Percentiles rank a stretch among this genome's conserved stretches.
phyloP scores from a whole-genome alignment of 2,797 vertebrate genomes.

The Choloepus didactylus region DNA sequence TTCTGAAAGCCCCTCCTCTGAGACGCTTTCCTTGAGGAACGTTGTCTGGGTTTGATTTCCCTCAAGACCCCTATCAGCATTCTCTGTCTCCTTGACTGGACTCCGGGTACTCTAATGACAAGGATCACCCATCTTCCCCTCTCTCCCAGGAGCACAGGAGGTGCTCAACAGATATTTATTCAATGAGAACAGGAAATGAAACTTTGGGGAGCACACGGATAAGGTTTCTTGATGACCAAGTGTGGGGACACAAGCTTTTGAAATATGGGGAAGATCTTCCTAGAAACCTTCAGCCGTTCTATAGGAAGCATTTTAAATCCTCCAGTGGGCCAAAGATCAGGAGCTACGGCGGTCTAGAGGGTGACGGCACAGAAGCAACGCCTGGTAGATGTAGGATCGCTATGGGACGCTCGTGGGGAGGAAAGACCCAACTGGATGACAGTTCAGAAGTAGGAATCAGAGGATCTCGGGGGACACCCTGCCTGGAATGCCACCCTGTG shows the following conservation, averaged over 20 bases:
- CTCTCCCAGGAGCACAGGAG: background rate
- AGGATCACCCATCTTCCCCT: fast-evolving
- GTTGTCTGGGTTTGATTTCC: background rate
- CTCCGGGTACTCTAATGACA: background rate
- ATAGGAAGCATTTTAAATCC: background rate
- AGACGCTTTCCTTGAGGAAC: background rate
- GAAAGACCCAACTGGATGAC: background rate
- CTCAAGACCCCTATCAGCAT: background rate
- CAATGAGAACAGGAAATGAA: background rate
- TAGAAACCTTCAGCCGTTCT: background rate
- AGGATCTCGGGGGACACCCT: background rate
- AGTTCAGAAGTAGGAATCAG: background rate
- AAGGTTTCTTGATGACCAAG: background rate
- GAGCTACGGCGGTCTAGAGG: fast-evolving
- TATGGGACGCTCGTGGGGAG: fast-evolving
- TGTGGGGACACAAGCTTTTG: background rate
- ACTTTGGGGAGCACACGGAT: background rate
- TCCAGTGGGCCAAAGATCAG: background rate
- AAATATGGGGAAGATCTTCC: background rate
- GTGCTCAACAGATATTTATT: background rate
- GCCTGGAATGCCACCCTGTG: background rate
- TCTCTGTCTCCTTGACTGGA: fast-evolving
- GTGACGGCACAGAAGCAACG: fast-evolving
- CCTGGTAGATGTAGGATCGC: background rate
- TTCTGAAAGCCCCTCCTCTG: background rate